phyloP scores from a whole-genome alignment of 2,888 invertebrate species.

The Euclidia mi region DNA sequence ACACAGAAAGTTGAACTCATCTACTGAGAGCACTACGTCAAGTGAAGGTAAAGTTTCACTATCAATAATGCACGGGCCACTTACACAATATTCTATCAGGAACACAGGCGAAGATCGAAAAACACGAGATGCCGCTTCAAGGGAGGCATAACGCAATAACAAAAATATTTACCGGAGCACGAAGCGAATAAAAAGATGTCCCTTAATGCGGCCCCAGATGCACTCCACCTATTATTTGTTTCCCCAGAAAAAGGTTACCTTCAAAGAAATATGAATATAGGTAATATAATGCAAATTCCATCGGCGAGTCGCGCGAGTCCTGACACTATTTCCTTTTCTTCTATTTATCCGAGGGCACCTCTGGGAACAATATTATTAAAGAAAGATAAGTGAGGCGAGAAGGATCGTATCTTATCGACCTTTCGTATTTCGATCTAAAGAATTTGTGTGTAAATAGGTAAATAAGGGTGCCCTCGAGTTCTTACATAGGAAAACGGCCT shows the following conservation, averaged over 20 bases:
- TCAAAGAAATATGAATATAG: constrained; percentile 77
- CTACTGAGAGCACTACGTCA: constrained; percentile 51
- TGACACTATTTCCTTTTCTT: constrained; percentile 74
- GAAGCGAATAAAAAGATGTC: constrained; percentile 87
- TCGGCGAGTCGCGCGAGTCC: constrained; percentile 65
- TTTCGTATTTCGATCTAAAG: constrained; percentile 62
- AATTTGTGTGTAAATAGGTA: constrained; percentile 54
- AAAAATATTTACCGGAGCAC: constrained; percentile 88
- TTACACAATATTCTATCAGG: constrained; percentile 73
- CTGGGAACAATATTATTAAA: constrained; percentile 82
- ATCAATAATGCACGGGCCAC: constrained; percentile 77
- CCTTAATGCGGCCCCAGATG: constrained; percentile 87
- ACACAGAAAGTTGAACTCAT: constrained; percentile 19
- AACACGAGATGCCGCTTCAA: constrained; percentile 57
- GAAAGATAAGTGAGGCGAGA: constrained; percentile 73
- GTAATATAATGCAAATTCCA: constrained; percentile 82
- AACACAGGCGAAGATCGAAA: constrained; percentile 66
- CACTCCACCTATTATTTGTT: constrained; percentile 87
- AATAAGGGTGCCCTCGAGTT: constrained; percentile 43
- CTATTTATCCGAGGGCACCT: constrained; percentile 73
- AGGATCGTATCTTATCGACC: constrained; percentile 58
- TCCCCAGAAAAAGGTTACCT: constrained; percentile 78
- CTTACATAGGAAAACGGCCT: constrained; percentile 29
- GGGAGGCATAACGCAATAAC: constrained; percentile 80
- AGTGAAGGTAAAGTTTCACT: constrained; percentile 53